Percentiles rank a stretch among this genome's conserved stretches.
These are phyloP conservation scores for Acanthurus tractus DNA, from an alignment of 2,797 vertebrate genomes.

Conservation along the genomic window DNA sequence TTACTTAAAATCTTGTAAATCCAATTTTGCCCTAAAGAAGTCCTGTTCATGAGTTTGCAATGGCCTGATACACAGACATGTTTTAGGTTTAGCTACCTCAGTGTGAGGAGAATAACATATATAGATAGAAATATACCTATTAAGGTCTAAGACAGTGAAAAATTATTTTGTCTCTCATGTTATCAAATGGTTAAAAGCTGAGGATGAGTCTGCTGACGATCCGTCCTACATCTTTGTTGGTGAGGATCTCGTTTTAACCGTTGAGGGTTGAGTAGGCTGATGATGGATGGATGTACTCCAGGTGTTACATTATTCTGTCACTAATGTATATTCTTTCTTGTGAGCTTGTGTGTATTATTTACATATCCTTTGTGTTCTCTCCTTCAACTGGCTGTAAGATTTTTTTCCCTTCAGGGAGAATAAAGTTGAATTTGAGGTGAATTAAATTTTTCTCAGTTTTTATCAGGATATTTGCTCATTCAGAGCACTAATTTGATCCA, in stretches of 20 bases:
- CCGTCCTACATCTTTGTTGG: neutral
- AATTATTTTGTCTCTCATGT: neutral
- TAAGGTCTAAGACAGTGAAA: neutral
- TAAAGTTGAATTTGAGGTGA: neutral
- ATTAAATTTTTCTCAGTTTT: neutral
- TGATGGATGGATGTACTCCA: conserved; percentile 1
- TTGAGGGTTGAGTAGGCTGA: neutral
- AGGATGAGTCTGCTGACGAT: neutral
- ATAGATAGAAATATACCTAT: neutral
- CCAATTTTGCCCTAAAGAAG: neutral
- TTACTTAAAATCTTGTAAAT: conserved; percentile 19
- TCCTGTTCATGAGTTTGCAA: conserved; percentile 8
- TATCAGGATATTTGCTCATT: neutral
- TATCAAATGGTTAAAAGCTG: neutral
- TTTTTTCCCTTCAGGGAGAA: neutral
- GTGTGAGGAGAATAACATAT: neutral
- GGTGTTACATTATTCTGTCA: neutral
- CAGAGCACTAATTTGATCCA: neutral
- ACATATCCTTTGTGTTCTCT: neutral
- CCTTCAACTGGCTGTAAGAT: neutral
- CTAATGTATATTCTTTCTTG: neutral
- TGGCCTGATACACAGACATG: neutral
- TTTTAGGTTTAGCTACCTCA: neutral
- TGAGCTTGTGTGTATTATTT: neutral
- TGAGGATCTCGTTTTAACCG: conserved; percentile 6